A percentile compares a stretch with the other conserved stretches of the same genome.
Conservation (phyloP, 1,140 invertebrate genomes). For the Bombus sylvicola region DNA sequence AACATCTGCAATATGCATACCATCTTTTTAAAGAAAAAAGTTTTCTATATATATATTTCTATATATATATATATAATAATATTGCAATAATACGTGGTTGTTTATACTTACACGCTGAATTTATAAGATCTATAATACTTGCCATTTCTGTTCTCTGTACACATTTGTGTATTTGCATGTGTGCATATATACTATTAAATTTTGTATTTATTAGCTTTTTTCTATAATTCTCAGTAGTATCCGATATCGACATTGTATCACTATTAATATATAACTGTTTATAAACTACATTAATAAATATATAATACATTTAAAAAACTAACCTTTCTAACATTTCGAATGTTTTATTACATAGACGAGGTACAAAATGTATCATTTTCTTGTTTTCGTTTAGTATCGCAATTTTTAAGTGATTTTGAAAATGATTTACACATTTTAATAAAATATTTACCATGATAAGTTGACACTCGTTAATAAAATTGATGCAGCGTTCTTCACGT, state of each 20-base stretch:
- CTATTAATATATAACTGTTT: neutral
- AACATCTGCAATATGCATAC: conserved; percentile 31
- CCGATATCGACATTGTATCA: too few species aligned
- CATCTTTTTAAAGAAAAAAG: neutral
- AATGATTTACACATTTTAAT: neutral
- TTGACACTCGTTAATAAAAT: neutral
- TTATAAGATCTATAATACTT: neutral
- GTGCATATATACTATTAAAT: rapidly evolving
- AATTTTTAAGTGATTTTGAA: neutral
- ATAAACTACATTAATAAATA: neutral
- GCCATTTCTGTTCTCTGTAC: neutral
- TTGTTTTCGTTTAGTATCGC: neutral
- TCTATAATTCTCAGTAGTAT: rapidly evolving
- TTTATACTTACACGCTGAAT: neutral
- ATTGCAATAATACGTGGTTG: neutral
- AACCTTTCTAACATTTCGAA: neutral
- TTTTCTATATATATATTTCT: neutral
- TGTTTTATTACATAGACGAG: neutral
- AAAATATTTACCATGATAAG: neutral
- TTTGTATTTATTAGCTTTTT: neutral
- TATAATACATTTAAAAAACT: neutral
- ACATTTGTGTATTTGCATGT: neutral
- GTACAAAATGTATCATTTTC: neutral
- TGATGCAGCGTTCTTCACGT: neutral
- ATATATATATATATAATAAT: neutral